These are phyloP conservation scores for Lycodopsis pacificus DNA, from an alignment of 2,797 vertebrate species.

Conservation along the genomic window DNA sequence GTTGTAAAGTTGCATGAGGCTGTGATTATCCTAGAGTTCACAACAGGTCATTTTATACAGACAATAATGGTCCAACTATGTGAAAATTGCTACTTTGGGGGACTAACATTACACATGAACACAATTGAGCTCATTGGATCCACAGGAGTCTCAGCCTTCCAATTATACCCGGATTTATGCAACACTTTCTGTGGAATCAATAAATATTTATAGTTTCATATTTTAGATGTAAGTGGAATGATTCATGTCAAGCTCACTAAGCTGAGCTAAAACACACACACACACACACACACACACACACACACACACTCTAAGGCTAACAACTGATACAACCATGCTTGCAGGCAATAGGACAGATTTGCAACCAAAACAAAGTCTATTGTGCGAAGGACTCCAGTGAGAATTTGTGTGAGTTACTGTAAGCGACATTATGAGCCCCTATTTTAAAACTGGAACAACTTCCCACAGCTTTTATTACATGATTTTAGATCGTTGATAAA, in stretches of 20 bases:
- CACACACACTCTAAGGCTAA: not conserved
- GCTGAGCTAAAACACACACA: not conserved
- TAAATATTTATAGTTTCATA: not conserved
- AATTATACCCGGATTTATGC: too few species aligned
- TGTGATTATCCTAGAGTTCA: not conserved
- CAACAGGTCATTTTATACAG: too few species aligned
- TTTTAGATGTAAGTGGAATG: not conserved
- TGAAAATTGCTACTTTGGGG: too few species aligned
- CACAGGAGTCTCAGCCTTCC: not conserved
- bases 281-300: not conserved
- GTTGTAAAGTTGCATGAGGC: not conserved
- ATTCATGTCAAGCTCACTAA: not conserved
- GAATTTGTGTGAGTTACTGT: not conserved
- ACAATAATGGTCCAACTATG: too few species aligned
- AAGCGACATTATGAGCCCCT: not conserved
- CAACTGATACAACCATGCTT: too few species aligned
- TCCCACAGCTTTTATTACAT: not conserved
- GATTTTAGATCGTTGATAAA: not conserved
- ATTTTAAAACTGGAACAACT: not conserved
- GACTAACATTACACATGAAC: not conserved
- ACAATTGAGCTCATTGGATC: not conserved
- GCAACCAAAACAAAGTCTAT: conserved; percentile 1
- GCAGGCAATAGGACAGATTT: not conserved
- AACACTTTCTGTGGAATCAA: not conserved
- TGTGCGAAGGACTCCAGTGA: not conserved